Conservation (phyloP, 2,797 vertebrate species). For the Gymnoscopelus braueri region DNA sequence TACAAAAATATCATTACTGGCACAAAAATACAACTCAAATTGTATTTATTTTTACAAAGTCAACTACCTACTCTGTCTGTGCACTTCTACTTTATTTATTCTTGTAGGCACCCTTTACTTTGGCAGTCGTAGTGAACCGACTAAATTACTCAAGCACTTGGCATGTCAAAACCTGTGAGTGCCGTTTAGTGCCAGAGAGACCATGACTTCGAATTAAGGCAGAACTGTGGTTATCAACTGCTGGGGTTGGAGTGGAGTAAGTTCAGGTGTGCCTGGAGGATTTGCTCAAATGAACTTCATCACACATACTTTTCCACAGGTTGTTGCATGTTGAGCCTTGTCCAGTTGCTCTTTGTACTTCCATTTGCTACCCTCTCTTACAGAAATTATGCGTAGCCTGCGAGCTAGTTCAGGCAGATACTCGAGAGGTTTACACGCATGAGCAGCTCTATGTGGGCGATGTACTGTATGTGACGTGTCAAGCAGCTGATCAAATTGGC, state of each 20-base stretch:
- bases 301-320: conserved; percentile 46
- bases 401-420: too few relatives aligned
- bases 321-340: conserved; percentile 37
- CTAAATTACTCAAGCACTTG: conserved; percentile 5
- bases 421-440: too few relatives aligned
- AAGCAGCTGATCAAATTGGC: too few relatives aligned
- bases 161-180: conserved; percentile 33
- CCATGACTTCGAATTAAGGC: conserved; percentile 1
- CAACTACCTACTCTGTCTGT: too few relatives aligned
- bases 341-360: conserved; percentile 24
- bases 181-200: neutral
- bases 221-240: conserved; percentile 9
- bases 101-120: neutral
- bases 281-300: conserved; percentile 34
- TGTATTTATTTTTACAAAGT: too few relatives aligned
- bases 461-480: too few relatives aligned
- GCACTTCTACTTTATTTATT: neutral
- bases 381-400: too few relatives aligned
- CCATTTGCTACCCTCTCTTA: conserved; percentile 8
- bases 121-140: conserved; percentile 26
- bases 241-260: conserved; percentile 22
- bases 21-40: too few relatives aligned
- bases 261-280: conserved; percentile 38
- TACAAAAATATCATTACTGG: too few relatives aligned
- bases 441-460: too few relatives aligned